phyloP scores from a whole-genome alignment of 2,113 vertebrate genomes.

The Lathamus discolor region DNA sequence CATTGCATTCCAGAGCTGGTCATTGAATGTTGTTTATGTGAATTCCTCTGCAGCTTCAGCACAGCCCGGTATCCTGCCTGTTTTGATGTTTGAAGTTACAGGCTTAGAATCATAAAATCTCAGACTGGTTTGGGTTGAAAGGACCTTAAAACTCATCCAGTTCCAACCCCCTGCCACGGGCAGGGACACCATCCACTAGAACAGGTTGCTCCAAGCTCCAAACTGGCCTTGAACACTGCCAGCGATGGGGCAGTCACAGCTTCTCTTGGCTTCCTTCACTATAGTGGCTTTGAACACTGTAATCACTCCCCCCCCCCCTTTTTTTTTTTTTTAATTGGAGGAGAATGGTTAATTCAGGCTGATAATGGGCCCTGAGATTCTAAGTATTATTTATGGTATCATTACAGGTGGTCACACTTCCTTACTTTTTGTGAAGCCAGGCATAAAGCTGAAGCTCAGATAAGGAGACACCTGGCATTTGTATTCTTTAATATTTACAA shows the following conservation, averaged over 20 bases:
- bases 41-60: slow-evolving; percentile 38
- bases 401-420: neutral
- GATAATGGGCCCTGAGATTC: neutral
- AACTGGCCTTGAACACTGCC: neutral
- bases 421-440: neutral
- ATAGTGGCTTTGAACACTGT: neutral
- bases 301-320: neutral
- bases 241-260: neutral
- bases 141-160: neutral
- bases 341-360: neutral
- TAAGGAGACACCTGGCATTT: neutral
- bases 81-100: neutral
- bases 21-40: neutral
- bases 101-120: neutral
- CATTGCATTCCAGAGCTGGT: slow-evolving; percentile 19
- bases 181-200: neutral
- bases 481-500: neutral
- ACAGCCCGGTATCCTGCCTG: neutral
- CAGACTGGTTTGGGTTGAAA: neutral
- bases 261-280: neutral
- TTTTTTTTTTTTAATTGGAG: no score
- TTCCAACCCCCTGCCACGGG: neutral
- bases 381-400: neutral
- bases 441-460: neutral
- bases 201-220: neutral